A percentile compares a stretch with the other conserved stretches of the same genome.
Evolutionary conservation across 2,113 vertebrate species (phyloP).

Genomic region (Aptenodytes forsteri): DNA sequence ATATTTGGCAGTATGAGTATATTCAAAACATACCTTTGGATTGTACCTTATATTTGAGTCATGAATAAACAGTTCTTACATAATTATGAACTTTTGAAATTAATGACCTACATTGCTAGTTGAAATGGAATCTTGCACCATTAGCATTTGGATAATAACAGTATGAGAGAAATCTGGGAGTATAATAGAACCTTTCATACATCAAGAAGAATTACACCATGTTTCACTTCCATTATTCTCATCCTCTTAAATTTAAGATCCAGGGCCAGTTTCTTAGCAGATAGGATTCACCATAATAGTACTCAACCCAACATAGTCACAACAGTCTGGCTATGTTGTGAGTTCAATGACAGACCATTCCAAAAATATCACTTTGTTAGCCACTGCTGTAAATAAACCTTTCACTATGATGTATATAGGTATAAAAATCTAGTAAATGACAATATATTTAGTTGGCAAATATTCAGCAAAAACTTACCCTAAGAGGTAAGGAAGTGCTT

Average conservation of each 20-base stretch:
- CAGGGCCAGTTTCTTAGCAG: not conserved
- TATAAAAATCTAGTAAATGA: not conserved
- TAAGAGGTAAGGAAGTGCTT: not conserved
- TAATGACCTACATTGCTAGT: not conserved
- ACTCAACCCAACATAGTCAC: not conserved
- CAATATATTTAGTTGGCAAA: not conserved
- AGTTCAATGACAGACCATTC: not conserved
- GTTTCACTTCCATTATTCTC: not conserved
- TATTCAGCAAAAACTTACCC: not conserved
- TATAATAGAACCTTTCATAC: not conserved
- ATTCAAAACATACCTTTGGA: not conserved
- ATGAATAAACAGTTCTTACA: not conserved
- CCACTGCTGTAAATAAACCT: not conserved
- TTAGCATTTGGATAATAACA: not conserved
- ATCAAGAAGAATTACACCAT: not conserved
- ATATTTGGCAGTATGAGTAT: not conserved
- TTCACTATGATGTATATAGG: not conserved
- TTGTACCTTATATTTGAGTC: not conserved
- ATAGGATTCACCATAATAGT: not conserved
- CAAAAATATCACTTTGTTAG: not conserved
- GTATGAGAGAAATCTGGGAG: not conserved
- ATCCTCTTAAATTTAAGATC: not conserved
- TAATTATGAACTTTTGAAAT: not conserved
- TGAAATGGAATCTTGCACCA: not conserved
- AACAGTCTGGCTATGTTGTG: not conserved